A percentile compares a stretch with the other conserved stretches of the same genome.
Conservation (phyloP, 2,888 invertebrate genomes). For the Ophion obscuratus region DNA sequence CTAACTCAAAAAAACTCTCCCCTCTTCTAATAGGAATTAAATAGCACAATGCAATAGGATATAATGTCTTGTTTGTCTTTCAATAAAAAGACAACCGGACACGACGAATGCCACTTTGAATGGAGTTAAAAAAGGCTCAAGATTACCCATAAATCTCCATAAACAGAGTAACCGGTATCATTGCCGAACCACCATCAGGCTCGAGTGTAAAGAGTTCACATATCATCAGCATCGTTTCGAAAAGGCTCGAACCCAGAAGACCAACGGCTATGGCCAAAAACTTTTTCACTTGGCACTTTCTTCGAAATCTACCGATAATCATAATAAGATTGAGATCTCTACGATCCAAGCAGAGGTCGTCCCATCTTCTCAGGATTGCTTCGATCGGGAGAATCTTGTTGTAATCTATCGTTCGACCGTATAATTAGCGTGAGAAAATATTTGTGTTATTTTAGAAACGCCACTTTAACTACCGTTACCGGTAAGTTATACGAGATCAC, state of each 20-base stretch:
- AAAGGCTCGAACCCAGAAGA: conserved; percentile 89
- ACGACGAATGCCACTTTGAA: not conserved
- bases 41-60: too few relatives aligned
- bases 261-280: conserved; percentile 91
- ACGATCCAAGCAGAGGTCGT: conserved; percentile 88
- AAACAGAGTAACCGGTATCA: conserved; percentile 88
- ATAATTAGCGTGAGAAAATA: not conserved
- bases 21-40: too few relatives aligned
- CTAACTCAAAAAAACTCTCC: too few relatives aligned
- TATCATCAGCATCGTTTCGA: conserved; percentile 91
- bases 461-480: too few relatives aligned
- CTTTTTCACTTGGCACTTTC: conserved; percentile 89
- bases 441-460: not conserved
- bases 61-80: not conserved
- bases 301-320: conserved; percentile 89
- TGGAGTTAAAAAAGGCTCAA: not conserved
- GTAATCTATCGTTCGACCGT: conserved; percentile 74
- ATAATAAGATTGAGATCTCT: conserved; percentile 88
- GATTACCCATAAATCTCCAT: conserved; percentile 84
- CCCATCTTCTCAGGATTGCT: conserved; percentile 86
- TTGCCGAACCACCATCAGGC: conserved; percentile 92
- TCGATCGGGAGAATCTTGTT: conserved; percentile 79
- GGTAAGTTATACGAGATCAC: too few relatives aligned
- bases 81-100: not conserved
- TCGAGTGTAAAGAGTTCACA: conserved; percentile 93